Percentiles rank a stretch among this genome's conserved stretches.
Evolutionary conservation across 2,113 vertebrate species (phyloP).

Genomic region (Pantherophis guttatus): DNA sequence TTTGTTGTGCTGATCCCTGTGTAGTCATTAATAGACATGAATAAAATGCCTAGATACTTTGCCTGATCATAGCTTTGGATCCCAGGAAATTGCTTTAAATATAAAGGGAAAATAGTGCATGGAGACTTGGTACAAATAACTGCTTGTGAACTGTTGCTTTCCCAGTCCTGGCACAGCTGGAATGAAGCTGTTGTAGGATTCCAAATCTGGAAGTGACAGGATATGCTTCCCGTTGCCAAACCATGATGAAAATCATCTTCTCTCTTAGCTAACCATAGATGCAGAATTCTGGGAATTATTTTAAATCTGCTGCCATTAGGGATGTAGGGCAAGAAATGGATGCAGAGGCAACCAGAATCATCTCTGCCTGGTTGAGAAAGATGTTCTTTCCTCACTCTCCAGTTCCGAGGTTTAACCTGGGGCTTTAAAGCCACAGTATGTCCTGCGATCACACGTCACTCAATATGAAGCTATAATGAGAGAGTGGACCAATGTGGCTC

Average conservation of each 20-base stretch:
- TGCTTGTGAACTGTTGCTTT: background rate
- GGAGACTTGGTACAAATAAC: background rate
- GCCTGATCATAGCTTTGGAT: background rate
- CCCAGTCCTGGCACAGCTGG: background rate
- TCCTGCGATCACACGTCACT: background rate
- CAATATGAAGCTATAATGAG: background rate
- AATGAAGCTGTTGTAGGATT: background rate
- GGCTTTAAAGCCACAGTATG: background rate
- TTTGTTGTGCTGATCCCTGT: background rate
- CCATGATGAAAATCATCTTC: background rate
- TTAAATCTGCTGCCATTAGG: background rate
- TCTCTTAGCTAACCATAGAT: background rate
- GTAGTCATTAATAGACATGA: background rate
- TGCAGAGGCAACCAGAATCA: background rate
- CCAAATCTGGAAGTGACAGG: background rate
- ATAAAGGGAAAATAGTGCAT: background rate
- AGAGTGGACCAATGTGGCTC: background rate
- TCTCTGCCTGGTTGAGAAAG: background rate
- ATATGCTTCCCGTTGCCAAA: background rate
- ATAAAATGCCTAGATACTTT: background rate
- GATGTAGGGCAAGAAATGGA: background rate
- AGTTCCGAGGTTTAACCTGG: background rate
- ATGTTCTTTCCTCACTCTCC: accelerated
- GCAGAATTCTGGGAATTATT: background rate
- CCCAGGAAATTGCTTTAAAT: background rate